Evolutionary conservation across 2,888 invertebrate genomes (phyloP).

Genomic region (Lepidochrysops patricia): DNA sequence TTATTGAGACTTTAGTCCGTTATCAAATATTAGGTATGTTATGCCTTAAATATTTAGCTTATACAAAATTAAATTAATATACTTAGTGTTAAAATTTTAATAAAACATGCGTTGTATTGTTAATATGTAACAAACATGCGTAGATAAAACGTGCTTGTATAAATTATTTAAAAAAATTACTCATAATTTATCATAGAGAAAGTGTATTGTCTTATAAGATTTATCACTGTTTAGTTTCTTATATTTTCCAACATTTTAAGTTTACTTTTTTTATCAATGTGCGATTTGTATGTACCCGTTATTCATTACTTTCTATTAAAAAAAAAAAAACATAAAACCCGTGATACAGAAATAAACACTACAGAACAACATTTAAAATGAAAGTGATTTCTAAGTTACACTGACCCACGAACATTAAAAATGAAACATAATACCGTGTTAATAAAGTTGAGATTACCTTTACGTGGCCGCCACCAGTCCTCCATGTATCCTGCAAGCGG

Average conservation of each 20-base stretch:
- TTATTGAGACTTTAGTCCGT: neutral
- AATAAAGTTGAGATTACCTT: conserved; percentile 83
- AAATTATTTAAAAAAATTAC: neutral
- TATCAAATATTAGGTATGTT: too few relatives aligned
- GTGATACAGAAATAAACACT: neutral
- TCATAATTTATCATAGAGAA: neutral
- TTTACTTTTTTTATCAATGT: neutral
- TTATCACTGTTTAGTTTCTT: neutral
- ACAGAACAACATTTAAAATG: conserved; percentile 1
- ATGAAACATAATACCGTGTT: conserved; percentile 29
- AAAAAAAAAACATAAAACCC: neutral
- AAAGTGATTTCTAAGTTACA: neutral
- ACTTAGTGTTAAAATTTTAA: conserved; percentile 22
- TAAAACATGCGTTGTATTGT: conserved; percentile 12
- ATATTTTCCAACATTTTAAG: neutral
- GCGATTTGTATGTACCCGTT: neutral
- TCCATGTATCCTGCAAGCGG: conserved; percentile 98
- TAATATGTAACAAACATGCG: conserved; percentile 14
- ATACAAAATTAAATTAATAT: conserved; percentile 25
- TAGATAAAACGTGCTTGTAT: conserved; percentile 1
- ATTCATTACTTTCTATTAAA: neutral
- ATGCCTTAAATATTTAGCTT: neutral
- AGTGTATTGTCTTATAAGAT: neutral
- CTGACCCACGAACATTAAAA: conserved; percentile 5
- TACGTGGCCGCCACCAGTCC: conserved; percentile 97